phyloP scores from a whole-genome alignment of 2,888 invertebrate species.

The Tachina fera region DNA sequence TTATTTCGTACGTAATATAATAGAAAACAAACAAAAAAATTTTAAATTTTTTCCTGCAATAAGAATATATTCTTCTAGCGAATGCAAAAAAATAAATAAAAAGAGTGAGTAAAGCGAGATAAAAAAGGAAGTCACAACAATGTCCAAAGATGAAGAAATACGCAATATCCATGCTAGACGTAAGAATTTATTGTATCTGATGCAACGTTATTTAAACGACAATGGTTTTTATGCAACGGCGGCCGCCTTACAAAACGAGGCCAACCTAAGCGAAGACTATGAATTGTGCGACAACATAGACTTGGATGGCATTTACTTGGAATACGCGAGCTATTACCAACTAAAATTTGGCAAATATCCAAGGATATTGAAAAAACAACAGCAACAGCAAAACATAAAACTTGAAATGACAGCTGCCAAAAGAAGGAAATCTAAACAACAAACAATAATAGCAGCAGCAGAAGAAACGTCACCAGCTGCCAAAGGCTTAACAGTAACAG shows the following conservation, averaged over 20 bases:
- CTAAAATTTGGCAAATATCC: conserved; percentile 94
- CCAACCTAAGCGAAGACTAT: conserved; percentile 87
- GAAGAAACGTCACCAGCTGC: conserved; percentile 52
- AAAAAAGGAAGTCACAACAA: conserved; percentile 28
- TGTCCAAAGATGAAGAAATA: conserved; percentile 78
- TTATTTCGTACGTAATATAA: conserved; percentile 30
- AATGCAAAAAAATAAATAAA: neutral
- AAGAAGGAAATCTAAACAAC: conserved; percentile 59
- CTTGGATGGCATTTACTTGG: conserved; percentile 93
- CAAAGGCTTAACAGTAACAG: conserved; percentile 35
- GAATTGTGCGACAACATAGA: conserved; percentile 96
- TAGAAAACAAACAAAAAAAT: conserved; percentile 14
- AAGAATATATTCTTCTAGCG: neutral
- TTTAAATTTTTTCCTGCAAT: conserved; percentile 15
- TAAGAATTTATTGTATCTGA: conserved; percentile 86
- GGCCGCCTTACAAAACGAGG: conserved; percentile 88
- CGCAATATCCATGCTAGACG: conserved; percentile 81
- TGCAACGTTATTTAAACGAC: conserved; percentile 87
- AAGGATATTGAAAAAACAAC: conserved; percentile 86
- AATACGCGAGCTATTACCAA: conserved; percentile 93
- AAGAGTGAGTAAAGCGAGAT: too few relatives aligned
- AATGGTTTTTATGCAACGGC: conserved; percentile 87
- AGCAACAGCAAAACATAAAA: conserved; percentile 74
- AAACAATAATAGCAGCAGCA: conserved; percentile 52
- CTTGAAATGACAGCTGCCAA: conserved; percentile 73